Evolutionary conservation across 2,113 vertebrate genomes (phyloP).

Genomic region (Hemibagrus wyckioides): DNA sequence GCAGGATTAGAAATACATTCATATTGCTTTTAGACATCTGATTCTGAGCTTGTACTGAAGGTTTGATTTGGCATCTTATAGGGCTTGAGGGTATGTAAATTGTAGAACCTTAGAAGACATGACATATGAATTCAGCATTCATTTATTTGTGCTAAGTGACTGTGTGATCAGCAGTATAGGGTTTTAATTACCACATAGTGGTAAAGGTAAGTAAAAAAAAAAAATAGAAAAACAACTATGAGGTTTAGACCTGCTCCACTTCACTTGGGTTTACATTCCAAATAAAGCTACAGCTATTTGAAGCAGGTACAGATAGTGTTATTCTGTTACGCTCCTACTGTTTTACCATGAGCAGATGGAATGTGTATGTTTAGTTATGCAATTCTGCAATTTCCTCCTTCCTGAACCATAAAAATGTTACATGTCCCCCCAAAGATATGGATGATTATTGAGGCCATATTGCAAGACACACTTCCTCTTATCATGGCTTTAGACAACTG

Average conservation of each 20-base stretch:
- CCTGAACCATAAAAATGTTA: constrained; percentile 5
- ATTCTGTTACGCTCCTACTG: background rate
- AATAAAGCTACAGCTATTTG: background rate
- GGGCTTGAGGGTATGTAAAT: background rate
- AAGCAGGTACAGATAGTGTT: background rate
- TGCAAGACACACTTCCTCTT: constrained; percentile 16
- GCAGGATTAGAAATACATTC: background rate
- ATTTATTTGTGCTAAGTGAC: background rate
- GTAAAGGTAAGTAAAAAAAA: background rate
- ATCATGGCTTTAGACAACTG: constrained; percentile 33
- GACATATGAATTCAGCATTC: background rate
- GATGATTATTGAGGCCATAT: constrained; percentile 43
- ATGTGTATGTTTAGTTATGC: constrained; percentile 6
- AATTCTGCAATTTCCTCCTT: background rate
- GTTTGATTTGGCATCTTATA: background rate
- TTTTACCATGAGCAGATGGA: constrained; percentile 30
- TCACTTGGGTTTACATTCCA: background rate
- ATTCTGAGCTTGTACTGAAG: background rate
- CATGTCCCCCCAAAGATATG: constrained; percentile 32
- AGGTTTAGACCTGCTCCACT: background rate
- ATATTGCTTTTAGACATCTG: background rate
- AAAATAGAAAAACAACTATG: background rate
- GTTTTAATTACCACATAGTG: background rate
- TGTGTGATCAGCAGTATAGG: background rate
- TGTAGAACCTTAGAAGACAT: background rate